Evolutionary conservation across 2,888 invertebrate genomes (phyloP).

Genomic region (Epinotia bilunana): DNA sequence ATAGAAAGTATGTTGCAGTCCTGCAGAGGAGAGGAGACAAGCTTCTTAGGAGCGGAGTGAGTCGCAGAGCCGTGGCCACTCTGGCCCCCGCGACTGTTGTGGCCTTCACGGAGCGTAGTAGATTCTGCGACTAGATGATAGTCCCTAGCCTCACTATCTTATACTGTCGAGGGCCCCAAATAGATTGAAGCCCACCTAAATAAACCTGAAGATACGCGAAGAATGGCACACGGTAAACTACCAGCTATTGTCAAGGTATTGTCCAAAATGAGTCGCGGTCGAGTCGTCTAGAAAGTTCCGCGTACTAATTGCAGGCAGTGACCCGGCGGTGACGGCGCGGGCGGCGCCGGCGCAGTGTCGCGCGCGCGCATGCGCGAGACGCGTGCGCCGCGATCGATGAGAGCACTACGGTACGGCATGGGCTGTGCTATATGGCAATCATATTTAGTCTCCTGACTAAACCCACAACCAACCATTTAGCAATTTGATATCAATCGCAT

Average conservation of each 20-base stretch:
- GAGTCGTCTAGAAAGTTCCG: slow-evolving; percentile 22
- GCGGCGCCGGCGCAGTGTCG: slow-evolving; percentile 18
- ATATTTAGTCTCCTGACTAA: too few species aligned
- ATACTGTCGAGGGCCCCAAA: not conserved
- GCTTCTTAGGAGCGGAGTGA: too few species aligned
- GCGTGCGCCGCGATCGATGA: slow-evolving; percentile 9
- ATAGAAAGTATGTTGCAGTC: not conserved
- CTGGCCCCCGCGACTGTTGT: not conserved
- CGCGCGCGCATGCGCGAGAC: slow-evolving; percentile 3
- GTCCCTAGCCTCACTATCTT: not conserved
- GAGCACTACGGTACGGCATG: not conserved
- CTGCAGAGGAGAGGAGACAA: not conserved
- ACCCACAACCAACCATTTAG: too few species aligned
- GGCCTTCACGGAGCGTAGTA: not conserved
- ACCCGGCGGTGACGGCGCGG: slow-evolving; percentile 7
- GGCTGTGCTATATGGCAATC: too few species aligned
- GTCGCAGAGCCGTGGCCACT: too few species aligned
- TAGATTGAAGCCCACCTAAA: not conserved
- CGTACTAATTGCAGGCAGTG: slow-evolving; percentile 27
- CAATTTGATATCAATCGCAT: too few species aligned
- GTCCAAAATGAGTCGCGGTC: not conserved
- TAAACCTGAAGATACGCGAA: not conserved
- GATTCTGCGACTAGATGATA: not conserved
- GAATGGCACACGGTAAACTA: not conserved
- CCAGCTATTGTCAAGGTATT: not conserved